Base-by-base conservation (phyloP, 2,797 vertebrate genomes). In the Microhierax caerulescens region DNA sequence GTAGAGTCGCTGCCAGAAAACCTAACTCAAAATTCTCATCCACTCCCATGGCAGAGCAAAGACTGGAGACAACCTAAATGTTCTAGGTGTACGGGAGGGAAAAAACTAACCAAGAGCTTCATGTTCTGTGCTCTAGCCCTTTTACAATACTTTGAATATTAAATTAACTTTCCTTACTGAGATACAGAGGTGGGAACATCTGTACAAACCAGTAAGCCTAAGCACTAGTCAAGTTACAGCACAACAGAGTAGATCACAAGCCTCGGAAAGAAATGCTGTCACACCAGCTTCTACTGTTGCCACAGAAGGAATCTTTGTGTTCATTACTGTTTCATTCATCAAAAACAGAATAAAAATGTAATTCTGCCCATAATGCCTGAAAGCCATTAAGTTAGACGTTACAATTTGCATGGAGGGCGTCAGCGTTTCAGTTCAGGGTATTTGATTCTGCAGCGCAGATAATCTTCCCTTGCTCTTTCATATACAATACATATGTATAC, bases 181-280 rank as follows among this genome's bases (percentile, higher is more conserved):
- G 36, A 47, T 45, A 32, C 1, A 67, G 73, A 75, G n/a, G 43
- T 54, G 53, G 14, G n/a, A 78, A 39, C 24, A 85, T 68, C n/a
- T 70, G 20, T n/a, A 63, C 27, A 56, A 70, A 61, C 10, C 5
- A 65, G 28, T 5, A 51, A 87, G 2, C 25, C 57, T 36, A 22
- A 75, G 54, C 25, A 57, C 30, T 41, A 39, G 19, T 22, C 28
- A 20, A 41, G 15, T 13, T 54, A 41, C 2, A 76, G 53, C 20
- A n/a, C 50, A 21, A 4, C 2, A 0, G 3, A 8, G 24, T 37
- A 4, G 28, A 25, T 9, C 54, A 21, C 34, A 60, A 64, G 20
- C 20, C 32, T 45, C 27, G 39, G 37, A 32, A 77, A 53, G n/a
- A 34, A 90, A 51, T 24, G 32, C 30, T 48, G 36, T 30, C 75